Evolutionary conservation across 2,797 vertebrate genomes (phyloP), one percentile per base, ranked within the genome.

Genomic region (Jordanella pulchra): DNA sequence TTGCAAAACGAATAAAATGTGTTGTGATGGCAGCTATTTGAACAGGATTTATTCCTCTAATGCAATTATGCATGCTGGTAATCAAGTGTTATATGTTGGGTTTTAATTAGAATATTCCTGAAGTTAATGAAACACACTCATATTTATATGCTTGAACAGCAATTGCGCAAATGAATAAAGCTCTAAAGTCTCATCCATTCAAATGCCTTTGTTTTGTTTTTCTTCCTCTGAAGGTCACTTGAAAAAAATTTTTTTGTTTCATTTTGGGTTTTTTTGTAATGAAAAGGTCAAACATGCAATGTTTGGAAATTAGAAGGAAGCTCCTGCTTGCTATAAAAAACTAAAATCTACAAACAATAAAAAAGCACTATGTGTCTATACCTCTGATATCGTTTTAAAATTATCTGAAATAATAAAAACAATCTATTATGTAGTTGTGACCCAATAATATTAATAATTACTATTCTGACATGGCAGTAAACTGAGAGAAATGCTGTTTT

Each of bases 11-110:
- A 73, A 82, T 11, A 66, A 30, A 73, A 63, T 23, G 64, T 55
- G 71, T 42, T 69, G 58, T 48, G 53, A 73, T 66, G 42, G 45
- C 48, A 73, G 55, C 55, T 72, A 68, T 25, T 48, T 69, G 32
- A 67, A 75, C 35, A 76, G 64, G 74, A 81, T 81, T 79, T 65
- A 77, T 71, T 71, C 64, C 73, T 56, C 63, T 67, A 73, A 65
- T 79, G 70, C 75, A 80, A 81, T 84, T 81, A 83, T 64, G 67
- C 67, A 67, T 72, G 74, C 53, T 79, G 68, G 61, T 72, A 79
- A 89, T 80, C 48, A 81, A 76, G 56, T 30, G 60, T 67, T 81
- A 74, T 86, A 75, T 79, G 77, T 82, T 17, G 47, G 0, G 7
- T 69, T 79, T 73, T 78, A 39, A 79, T 80, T 42, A 73, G 28